Conservation (phyloP, 2,888 invertebrate species). For the Nysson spinosus region DNA sequence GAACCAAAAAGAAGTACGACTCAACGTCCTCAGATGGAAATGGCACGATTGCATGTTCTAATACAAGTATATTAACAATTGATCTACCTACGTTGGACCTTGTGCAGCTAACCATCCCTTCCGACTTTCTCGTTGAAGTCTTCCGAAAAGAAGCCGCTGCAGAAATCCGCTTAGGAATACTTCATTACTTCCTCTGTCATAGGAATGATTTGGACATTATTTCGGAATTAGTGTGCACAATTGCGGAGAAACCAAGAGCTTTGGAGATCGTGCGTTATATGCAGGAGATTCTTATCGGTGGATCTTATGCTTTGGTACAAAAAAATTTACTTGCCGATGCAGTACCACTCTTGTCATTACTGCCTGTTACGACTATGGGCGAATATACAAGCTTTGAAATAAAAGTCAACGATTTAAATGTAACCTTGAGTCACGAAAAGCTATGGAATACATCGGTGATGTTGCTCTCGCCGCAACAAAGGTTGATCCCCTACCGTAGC, state of each 20-base stretch:
- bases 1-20: slow-evolving; percentile 71
- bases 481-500: slow-evolving; percentile 88
- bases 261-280: slow-evolving; percentile 84
- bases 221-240: slow-evolving; percentile 83
- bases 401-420: slow-evolving; percentile 80
- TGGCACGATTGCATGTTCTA: slow-evolving; percentile 10
- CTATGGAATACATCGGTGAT: slow-evolving; percentile 91
- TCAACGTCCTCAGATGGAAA: slow-evolving; percentile 23
- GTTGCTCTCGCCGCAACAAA: slow-evolving; percentile 89
- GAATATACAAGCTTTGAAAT: slow-evolving; percentile 82
- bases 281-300: slow-evolving; percentile 89
- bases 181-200: slow-evolving; percentile 90
- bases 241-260: slow-evolving; percentile 81
- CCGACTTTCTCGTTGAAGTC: slow-evolving; percentile 83
- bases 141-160: slow-evolving; percentile 84
- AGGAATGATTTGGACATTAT: slow-evolving; percentile 86
- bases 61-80: slow-evolving; percentile 76
- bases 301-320: slow-evolving; percentile 85
- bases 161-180: slow-evolving; percentile 87
- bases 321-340: slow-evolving; percentile 87
- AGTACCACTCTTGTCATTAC: slow-evolving; percentile 82
- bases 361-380: slow-evolving; percentile 84
- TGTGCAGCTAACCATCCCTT: slow-evolving; percentile 82
- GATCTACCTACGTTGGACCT: slow-evolving; percentile 87
- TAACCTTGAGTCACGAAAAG: slow-evolving; percentile 86